A percentile compares a stretch with the other conserved stretches of the same genome.
phyloP scores from a whole-genome alignment of 2,888 invertebrate genomes.

The Cyrtodaria siliqua region DNA sequence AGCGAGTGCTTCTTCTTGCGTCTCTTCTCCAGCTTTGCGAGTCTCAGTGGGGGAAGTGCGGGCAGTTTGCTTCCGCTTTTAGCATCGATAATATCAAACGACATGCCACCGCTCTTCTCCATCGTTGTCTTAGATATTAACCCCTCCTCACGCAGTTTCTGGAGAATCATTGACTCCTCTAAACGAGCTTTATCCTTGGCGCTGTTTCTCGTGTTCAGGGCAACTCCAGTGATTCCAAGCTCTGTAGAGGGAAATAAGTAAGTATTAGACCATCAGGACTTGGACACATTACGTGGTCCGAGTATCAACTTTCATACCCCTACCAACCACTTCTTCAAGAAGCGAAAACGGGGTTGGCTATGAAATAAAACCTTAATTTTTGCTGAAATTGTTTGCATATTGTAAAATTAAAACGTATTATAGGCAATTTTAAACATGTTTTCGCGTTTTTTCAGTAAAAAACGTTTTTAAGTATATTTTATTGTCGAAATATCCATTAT shows the following conservation, averaged over 20 bases:
- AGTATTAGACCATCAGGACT: neutral
- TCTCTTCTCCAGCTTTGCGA: slow-evolving; percentile 80
- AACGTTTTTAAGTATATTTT: too few species aligned
- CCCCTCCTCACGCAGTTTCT: slow-evolving; percentile 85
- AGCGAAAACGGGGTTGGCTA: too few species aligned
- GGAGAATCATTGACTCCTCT: slow-evolving; percentile 84
- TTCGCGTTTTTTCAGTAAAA: too few species aligned
- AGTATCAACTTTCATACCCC: too few species aligned
- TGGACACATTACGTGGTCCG: too few species aligned
- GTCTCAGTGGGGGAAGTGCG: slow-evolving; percentile 76
- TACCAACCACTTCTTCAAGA: too few species aligned
- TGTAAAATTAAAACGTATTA: too few species aligned
- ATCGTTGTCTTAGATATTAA: slow-evolving; percentile 84
- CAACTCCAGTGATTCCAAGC: slow-evolving; percentile 81
- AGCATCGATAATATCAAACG: slow-evolving; percentile 79
- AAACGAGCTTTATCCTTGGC: slow-evolving; percentile 83
- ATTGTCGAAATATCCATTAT: too few species aligned
- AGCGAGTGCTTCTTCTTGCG: slow-evolving; percentile 78
- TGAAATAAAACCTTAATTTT: too few species aligned
- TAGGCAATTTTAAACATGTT: too few species aligned
- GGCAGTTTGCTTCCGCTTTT: slow-evolving; percentile 45
- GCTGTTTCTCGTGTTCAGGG: slow-evolving; percentile 81
- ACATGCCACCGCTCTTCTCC: slow-evolving; percentile 81
- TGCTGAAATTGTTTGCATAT: too few species aligned
- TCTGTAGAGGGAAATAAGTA: slow-evolving; percentile 68